Conservation (phyloP, 2,888 invertebrate genomes). For the Sesamia inferens region DNA sequence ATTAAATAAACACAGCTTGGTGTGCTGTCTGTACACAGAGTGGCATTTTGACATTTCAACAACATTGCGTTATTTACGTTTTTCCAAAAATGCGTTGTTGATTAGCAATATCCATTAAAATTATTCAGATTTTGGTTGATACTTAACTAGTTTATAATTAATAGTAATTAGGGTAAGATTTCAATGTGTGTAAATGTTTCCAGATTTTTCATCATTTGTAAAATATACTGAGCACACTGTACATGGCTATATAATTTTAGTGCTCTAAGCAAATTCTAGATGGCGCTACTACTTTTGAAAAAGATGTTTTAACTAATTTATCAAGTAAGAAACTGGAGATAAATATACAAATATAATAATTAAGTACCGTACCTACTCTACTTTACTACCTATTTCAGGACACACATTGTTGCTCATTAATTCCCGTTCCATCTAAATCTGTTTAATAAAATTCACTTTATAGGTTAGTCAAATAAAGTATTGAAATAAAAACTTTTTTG, state of each 20-base stretch:
- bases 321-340: background rate
- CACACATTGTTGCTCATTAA: background rate
- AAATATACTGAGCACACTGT: background rate
- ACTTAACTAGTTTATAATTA: too few species aligned
- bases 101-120: too few species aligned
- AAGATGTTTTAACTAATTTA: background rate
- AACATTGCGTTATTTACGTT: too few species aligned
- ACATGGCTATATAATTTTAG: background rate
- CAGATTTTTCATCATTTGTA: background rate
- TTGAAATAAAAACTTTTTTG: background rate
- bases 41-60: too few species aligned
- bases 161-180: background rate
- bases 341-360: background rate
- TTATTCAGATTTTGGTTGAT: too few species aligned
- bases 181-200: background rate
- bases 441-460: background rate
- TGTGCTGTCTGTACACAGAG: too few species aligned
- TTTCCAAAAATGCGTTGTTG: too few species aligned
- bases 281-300: slow-evolving; percentile 1
- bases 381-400: background rate
- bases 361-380: too few species aligned
- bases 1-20: too few species aligned
- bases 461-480: background rate
- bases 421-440: background rate
- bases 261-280: slow-evolving; percentile 3